Percentiles rank a stretch among this genome's conserved stretches.
Conservation (phyloP, 2,113 vertebrate genomes). For the Geococcyx californianus region DNA sequence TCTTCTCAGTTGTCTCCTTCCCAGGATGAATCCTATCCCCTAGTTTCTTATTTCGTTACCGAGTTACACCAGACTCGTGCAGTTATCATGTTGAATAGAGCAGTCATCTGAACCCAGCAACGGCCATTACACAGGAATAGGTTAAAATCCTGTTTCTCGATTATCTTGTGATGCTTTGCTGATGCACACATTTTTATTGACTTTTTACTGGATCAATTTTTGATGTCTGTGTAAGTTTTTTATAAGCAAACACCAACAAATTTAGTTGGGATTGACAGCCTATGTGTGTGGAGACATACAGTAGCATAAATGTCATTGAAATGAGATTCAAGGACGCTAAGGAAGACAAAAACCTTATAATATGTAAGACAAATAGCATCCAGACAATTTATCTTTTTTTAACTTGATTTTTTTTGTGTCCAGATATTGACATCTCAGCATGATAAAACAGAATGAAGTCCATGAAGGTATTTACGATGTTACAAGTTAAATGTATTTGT, state of each 20-base stretch:
- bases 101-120: neutral
- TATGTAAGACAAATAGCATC: neutral
- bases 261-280: neutral
- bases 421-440: neutral
- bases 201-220: neutral
- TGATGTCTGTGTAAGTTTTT: neutral
- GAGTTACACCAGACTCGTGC: neutral
- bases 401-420: neutral
- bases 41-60: neutral
- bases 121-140: neutral
- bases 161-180: neutral
- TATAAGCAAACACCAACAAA: neutral
- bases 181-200: neutral
- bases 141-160: neutral
- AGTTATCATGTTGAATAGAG: neutral
- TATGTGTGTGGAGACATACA: neutral
- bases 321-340: neutral
- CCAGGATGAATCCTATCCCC: neutral
- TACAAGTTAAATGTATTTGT: fast-evolving
- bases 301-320: neutral
- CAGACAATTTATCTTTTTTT: neutral
- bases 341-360: neutral
- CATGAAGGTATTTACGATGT: neutral
- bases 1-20: neutral
- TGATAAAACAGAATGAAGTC: neutral